Evolutionary conservation across 2,797 vertebrate genomes (phyloP), one percentile per base, ranked within the genome.

Genomic region (Coregonus suidteri): DNA sequence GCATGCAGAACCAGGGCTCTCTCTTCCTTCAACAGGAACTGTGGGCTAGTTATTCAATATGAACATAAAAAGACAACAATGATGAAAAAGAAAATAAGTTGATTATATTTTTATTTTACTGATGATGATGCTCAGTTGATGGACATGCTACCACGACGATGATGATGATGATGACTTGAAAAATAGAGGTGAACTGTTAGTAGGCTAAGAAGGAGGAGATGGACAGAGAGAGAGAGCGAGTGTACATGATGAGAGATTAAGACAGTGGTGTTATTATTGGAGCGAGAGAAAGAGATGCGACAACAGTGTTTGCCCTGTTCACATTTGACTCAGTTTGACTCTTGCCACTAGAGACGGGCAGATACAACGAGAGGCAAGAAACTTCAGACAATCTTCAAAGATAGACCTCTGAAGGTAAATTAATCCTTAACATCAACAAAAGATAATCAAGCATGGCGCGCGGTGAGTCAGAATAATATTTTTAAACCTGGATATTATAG

Each of bases 381-480:
- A 93, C 91, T 93, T 90, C 79, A 85, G 77, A 82, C 84, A 73
- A 75, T 79, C 79, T 80, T 47, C 41, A 37, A 76, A 81, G 75
- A 87, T 68, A 81, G 78, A 84, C 87, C 79, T 77, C 5, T 20
- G 31, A 74, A 92, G 93, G 93, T 93, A 93, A 91, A 89, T 80
- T 20, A 1, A 14, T 18, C 3, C 16, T 68, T 73, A 59, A 20
- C 78, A 7, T n/a, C 47, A 25, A 16, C 31, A 71, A 18, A 30
- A 0, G 47, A 54, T 25, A 69, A 59, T 0, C 71, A 78, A 34
- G n/a, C 54, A 68, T 80, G 71, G 59, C 52, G 30, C 71, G 75
- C 31, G 67, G 53, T 16, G 65, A 15, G 51, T 76, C 66, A 0
- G 76, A 68, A 30, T 72, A 66, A 47, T 74, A 64, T 64, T 37